Percentiles rank a stretch among this genome's conserved stretches.
Conservation (phyloP, 2,888 invertebrate species). For the Sialis lutaria region DNA sequence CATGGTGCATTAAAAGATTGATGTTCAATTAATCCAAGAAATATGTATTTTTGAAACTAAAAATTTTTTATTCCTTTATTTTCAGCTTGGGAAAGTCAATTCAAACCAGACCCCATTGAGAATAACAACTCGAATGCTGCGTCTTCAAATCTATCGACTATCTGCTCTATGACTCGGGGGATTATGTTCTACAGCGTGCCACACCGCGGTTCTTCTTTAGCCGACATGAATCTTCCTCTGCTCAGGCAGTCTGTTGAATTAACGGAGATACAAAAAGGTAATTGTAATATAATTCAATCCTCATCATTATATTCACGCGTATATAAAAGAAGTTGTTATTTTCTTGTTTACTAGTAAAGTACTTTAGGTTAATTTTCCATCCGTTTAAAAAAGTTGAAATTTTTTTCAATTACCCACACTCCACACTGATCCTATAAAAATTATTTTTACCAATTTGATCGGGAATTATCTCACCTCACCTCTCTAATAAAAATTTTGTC, state of each 20-base stretch:
- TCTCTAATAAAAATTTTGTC: too few relatives aligned
- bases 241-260: constrained; percentile 62
- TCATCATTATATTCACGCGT: too few relatives aligned
- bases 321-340: too few relatives aligned
- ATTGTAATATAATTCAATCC: constrained; percentile 10
- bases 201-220: constrained; percentile 65
- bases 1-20: too few relatives aligned
- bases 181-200: constrained; percentile 79
- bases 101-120: not conserved
- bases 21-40: constrained; percentile 1
- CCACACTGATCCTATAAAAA: too few relatives aligned
- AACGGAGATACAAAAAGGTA: constrained; percentile 62
- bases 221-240: constrained; percentile 53
- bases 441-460: too few relatives aligned
- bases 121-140: not conserved
- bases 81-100: constrained; percentile 3
- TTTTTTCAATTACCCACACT: too few relatives aligned
- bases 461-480: too few relatives aligned
- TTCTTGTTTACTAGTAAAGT: too few relatives aligned
- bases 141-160: not conserved
- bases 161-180: constrained; percentile 38
- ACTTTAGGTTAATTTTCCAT: too few relatives aligned
- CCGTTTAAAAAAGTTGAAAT: too few relatives aligned
- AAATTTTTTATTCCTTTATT: not conserved
- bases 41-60: constrained; percentile 7